A percentile compares a stretch with the other conserved stretches of the same genome.
phyloP scores from a whole-genome alignment of 2,888 invertebrate genomes.

The Glyphotaelius pellucidus region DNA sequence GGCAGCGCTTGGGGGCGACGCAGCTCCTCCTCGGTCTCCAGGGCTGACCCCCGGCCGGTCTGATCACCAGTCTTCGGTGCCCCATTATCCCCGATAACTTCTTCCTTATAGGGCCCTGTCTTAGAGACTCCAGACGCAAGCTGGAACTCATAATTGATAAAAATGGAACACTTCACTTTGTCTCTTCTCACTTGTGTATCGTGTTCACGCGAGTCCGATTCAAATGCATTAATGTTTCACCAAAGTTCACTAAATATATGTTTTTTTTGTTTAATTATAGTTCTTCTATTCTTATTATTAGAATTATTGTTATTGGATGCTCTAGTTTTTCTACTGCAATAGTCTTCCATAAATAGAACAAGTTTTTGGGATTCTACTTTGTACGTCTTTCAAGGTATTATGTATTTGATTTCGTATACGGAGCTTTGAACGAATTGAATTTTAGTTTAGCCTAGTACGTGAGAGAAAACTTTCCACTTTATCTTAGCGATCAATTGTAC shows the following conservation, averaged over 20 bases:
- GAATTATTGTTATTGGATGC: background rate
- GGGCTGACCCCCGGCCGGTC: slow-evolving; percentile 40
- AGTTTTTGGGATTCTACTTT: background rate
- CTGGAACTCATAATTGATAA: slow-evolving; percentile 56
- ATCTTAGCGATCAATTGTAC: background rate
- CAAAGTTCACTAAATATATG: background rate
- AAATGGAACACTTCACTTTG: background rate
- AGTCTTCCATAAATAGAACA: slow-evolving; percentile 18
- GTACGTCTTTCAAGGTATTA: slow-evolving; percentile 11
- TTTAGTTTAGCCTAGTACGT: slow-evolving; percentile 2
- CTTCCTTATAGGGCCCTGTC: slow-evolving; percentile 55
- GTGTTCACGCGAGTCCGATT: background rate
- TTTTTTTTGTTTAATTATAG: background rate
- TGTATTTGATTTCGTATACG: slow-evolving; percentile 34
- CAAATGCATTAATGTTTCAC: background rate
- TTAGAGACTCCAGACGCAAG: slow-evolving; percentile 54
- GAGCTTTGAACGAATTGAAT: slow-evolving; percentile 6
- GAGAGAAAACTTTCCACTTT: background rate
- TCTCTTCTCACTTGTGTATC: background rate
- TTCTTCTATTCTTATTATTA: background rate
- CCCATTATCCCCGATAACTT: slow-evolving; percentile 56
- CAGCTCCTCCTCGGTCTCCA: slow-evolving; percentile 53
- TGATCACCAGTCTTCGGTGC: slow-evolving; percentile 57
- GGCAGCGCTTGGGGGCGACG: slow-evolving; percentile 61
- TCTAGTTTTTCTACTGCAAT: slow-evolving; percentile 10